Percentiles rank a stretch among this genome's conserved stretches.
phyloP scores from a whole-genome alignment of 2,113 vertebrate genomes.

The Addax nasomaculatus region DNA sequence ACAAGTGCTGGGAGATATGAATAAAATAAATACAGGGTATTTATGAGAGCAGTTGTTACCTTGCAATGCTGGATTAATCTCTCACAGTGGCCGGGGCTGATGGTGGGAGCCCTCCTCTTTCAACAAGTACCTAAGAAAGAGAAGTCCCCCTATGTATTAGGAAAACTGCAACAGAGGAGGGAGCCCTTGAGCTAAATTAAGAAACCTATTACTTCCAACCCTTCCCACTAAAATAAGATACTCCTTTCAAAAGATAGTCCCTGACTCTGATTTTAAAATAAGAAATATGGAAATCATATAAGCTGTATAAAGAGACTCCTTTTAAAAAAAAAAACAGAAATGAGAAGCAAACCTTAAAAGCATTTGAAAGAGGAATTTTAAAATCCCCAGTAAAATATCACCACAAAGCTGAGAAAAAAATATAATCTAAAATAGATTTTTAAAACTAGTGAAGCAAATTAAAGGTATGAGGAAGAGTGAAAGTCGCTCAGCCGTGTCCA shows the following conservation, averaged over 20 bases:
- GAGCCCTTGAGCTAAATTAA: not conserved
- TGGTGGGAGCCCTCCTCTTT: not conserved
- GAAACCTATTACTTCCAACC: not conserved
- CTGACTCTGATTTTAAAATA: not conserved
- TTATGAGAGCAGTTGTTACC: not conserved
- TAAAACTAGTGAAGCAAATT: not conserved
- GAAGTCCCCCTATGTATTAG: not conserved
- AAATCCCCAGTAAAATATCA: not conserved
- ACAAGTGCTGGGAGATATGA: not conserved
- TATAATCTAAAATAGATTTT: not conserved
- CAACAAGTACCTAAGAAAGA: not conserved
- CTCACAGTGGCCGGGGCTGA: not conserved
- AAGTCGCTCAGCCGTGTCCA: rapidly evolving
- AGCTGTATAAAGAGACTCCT: not conserved
- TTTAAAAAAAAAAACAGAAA: not conserved
- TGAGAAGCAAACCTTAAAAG: not conserved
- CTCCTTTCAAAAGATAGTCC: not conserved
- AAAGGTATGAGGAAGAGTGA: not conserved
- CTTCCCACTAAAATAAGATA: not conserved
- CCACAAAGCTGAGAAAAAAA: not conserved
- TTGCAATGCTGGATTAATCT: not conserved
- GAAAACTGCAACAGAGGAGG: not conserved
- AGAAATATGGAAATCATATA: not conserved
- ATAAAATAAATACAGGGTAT: not conserved
- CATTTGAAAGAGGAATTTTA: not conserved